Evolutionary conservation across 2,888 invertebrate genomes (phyloP), one percentile per base, ranked within the genome.

Genomic region (Drosophila subsilvestris): DNA sequence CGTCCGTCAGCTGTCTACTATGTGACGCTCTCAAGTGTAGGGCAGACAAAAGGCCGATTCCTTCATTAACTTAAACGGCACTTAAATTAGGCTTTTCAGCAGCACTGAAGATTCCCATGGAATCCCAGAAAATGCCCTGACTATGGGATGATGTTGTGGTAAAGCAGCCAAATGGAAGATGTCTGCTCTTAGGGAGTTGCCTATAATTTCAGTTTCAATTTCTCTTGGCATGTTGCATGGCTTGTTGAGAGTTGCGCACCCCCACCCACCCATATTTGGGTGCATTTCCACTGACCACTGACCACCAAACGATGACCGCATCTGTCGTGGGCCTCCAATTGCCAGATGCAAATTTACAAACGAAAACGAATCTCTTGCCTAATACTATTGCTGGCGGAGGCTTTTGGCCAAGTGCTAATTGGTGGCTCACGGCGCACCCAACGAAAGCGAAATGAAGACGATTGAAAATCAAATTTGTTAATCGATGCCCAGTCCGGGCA

Each of bases 401-500:
- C 32, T 62, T 62, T 42, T 50, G 7, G 7, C 22, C 29, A 37
- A 55, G 72, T 78, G 83, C 80, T 80, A 80, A 80, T 80, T 82
- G 71, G 47, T 43, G 58, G 75, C 37, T 77, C 83, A 65, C 73
- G 73, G 18, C 22, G 45, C 12, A 45, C 8, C 43, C 51, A 77
- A 79, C 50, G 83, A 80, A 80, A 82, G 80, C 78, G 75, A 80
- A 80, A 66, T 57, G 57, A 43, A 57, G 75, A 65, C 57, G 50
- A 47, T 29, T 57, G 58, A 62, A 45, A 49, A 59, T n/a, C 27
- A 7, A 32, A 8, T 17, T 48, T 51, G 53, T 54, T 45, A 63
- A 66, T 63, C 63, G 55, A 54, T 63, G 56, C 66, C 43, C 57
- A 47, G 51, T 12, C n/a, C n/a, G n/a, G n/a, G n/a, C n/a, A n/a